Evolutionary conservation across 37 sponge, comb jelly and placozoan genomes (phyloP).

Genomic region (Haliclona indistincta): DNA sequence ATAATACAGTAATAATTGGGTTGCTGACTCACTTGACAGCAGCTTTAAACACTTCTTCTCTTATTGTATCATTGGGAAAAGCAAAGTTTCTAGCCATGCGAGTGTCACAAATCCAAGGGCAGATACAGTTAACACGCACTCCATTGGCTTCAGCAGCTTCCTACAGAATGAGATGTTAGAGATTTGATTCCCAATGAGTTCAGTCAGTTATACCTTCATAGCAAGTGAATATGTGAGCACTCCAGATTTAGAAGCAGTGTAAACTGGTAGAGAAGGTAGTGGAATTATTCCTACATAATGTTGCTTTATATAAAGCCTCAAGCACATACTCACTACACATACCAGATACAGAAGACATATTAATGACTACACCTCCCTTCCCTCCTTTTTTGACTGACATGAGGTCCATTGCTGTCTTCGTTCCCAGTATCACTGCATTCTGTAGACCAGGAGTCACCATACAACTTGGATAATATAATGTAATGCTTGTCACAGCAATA

Average conservation of each 20-base stretch:
- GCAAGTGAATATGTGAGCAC: conserved; percentile 13
- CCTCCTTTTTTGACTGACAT: conserved; percentile 45
- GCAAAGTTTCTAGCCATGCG: neutral
- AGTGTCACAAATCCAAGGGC: conserved; percentile 6
- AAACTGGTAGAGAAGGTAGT: conserved; percentile 2
- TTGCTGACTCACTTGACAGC: neutral
- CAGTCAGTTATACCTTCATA: neutral
- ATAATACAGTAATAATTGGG: no score
- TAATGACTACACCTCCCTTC: conserved; percentile 52
- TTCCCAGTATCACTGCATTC: conserved; percentile 27
- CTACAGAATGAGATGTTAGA: neutral
- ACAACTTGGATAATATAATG: neutral
- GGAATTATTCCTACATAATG: conserved; percentile 11
- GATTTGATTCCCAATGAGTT: neutral
- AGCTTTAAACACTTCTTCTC: neutral
- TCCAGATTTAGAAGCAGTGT: conserved; percentile 22
- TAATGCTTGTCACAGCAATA: neutral
- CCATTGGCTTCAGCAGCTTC: neutral
- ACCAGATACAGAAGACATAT: conserved; percentile 56
- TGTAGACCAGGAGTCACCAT: conserved; percentile 5
- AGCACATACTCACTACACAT: neutral
- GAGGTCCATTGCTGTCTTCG: conserved; percentile 31
- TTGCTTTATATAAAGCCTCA: neutral
- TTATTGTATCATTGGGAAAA: neutral
- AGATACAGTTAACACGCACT: conserved; percentile 78